Evolutionary conservation across 2,888 invertebrate species (phyloP).

Genomic region (Miltochrista miniata): DNA sequence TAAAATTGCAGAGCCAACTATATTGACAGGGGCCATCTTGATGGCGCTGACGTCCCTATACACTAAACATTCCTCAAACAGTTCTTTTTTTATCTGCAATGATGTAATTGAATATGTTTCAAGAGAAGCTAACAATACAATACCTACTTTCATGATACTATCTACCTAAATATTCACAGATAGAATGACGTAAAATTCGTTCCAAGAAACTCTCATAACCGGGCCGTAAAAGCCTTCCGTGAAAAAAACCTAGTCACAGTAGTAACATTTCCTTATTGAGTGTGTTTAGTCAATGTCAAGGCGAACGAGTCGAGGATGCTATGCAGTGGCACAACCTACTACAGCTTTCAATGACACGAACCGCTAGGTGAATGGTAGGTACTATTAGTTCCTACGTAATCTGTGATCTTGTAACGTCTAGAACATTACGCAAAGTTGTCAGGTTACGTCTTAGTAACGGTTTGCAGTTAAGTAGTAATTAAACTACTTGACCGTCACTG

Average conservation of each 20-base stretch:
- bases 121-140: no score
- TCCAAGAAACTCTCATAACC: neutral
- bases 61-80: no score
- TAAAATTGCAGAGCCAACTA: no score
- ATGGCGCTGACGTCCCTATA: no score
- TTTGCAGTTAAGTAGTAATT: neutral
- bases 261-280: conserved; percentile 42
- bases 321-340: conserved; percentile 8
- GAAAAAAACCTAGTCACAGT: conserved; percentile 11
- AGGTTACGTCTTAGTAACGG: neutral
- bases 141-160: no score
- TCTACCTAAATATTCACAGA: no score
- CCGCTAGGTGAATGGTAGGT: neutral
- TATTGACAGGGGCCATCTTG: no score
- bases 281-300: conserved; percentile 43
- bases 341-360: conserved; percentile 4
- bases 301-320: conserved; percentile 25
- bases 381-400: neutral
- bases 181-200: neutral
- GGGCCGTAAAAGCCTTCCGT: neutral
- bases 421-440: neutral
- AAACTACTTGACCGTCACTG: no score
- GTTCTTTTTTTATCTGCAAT: no score
- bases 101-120: no score
- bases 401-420: conserved; percentile 3